Evolutionary conservation across 2,888 invertebrate species (phyloP), one percentile per base, ranked within the genome.

Genomic region (Pammene aurita): DNA sequence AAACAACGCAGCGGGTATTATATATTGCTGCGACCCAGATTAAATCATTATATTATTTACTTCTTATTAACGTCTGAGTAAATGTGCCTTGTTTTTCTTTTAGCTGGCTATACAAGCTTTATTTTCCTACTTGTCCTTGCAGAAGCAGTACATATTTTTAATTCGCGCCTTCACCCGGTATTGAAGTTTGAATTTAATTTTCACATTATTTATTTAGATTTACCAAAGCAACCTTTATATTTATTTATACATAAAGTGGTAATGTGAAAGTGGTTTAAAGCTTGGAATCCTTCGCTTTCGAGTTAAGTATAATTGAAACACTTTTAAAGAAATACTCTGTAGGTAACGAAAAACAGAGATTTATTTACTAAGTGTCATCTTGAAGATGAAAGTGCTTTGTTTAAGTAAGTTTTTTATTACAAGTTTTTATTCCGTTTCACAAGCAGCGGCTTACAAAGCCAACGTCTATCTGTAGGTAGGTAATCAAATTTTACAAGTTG

Each of bases 41-140:
- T 76, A 78, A 78, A 80, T 69, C 74, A 77, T 79, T 79, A 79
- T 76, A 81, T 81, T 81, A 82, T 80, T 80, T 81, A 80, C 78
- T 80, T 77, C 76, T 75, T 80, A 79, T 78, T 83, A 80, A 79
- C 79, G 77, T 76, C 75, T 73, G 73, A 78, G 76, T 76, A 77
- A 79, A 78, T 74, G 67, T 70, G 72, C 71, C 73, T 73, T 74
- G 74, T 79, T 78, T 79, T 76, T 73, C 66, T 58, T 72, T 68
- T 56, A 46, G 56, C 58, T 60, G 52, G 41, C 66, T 66, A 63
- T 68, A 64, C 58, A 52, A 18, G 58, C 38, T 52, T 65, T 41
- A 63, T 35, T 69, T 60, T 54, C 58, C 26, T 55, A 54, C 60
- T 34, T 58, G 64, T 63, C 55, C 69, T 46, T 52, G 35, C 18